Conservation (phyloP, 1,140 invertebrate genomes). For the Teleogryllus occipitalis region DNA sequence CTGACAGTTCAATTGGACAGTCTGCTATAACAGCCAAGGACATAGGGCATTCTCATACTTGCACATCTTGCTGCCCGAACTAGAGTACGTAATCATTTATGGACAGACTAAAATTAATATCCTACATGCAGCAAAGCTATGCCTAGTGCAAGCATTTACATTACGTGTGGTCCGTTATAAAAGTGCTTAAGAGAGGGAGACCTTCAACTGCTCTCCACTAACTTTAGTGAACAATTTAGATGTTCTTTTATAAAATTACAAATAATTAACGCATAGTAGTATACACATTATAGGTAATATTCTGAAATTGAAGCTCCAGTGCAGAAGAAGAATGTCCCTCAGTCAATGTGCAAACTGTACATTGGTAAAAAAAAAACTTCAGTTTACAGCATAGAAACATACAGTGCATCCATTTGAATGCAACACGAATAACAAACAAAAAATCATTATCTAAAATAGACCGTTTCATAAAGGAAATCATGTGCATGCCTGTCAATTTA, state of each 20-base stretch:
- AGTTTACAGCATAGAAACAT: not conserved
- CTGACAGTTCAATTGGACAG: not conserved
- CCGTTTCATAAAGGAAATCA: not conserved
- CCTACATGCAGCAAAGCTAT: conserved; percentile 11
- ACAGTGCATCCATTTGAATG: not conserved
- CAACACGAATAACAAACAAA: not conserved
- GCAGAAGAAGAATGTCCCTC: conserved; percentile 3
- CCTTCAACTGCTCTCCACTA: conserved; percentile 8
- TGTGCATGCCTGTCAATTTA: conserved; percentile 14
- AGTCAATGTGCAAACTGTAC: not conserved
- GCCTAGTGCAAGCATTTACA: conserved; percentile 10
- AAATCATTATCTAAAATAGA: not conserved
- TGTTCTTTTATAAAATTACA: too few relatives aligned
- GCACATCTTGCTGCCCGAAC: not conserved
- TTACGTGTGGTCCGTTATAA: not conserved
- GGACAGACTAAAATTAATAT: not conserved
- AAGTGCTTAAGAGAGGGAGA: conserved; percentile 8
- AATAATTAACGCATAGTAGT: too few relatives aligned
- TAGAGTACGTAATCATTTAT: not conserved
- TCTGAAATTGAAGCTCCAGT: not conserved
- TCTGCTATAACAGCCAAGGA: not conserved
- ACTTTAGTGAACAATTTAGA: not conserved
- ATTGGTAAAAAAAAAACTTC: not conserved
- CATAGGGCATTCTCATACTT: not conserved
- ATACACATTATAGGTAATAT: too few relatives aligned